Evolutionary conservation across 2,888 invertebrate genomes (phyloP).

Genomic region (Steinernema carpocapsae): DNA sequence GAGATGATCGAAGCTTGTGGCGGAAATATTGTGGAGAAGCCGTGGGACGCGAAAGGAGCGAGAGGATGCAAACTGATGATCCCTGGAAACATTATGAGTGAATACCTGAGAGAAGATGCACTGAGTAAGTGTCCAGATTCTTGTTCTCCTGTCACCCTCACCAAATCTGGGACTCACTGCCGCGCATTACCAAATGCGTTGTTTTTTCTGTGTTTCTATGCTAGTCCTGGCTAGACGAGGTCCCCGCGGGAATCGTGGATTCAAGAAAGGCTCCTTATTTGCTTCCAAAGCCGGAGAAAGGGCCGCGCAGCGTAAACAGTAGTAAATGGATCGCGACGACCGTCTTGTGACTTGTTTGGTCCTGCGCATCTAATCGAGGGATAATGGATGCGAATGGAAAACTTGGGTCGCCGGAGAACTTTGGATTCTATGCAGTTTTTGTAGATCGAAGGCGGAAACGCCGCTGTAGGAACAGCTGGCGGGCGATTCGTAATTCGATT

Average conservation of each 20-base stretch:
- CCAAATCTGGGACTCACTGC: no score
- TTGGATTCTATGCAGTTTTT: background rate
- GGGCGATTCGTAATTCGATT: background rate
- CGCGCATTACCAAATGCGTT: no score
- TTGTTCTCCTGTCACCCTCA: no score
- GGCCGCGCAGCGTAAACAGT: no score
- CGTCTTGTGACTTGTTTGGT: no score
- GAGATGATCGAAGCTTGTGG: constrained; percentile 7
- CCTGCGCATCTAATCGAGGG: no score
- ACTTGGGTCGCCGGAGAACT: no score
- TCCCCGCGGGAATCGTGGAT: background rate
- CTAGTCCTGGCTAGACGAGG: constrained; percentile 3
- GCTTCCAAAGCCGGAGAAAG: background rate
- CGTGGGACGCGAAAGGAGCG: background rate
- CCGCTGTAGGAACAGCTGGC: background rate
- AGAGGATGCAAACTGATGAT: background rate
- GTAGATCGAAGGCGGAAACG: background rate
- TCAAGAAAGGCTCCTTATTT: background rate
- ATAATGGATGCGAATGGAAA: no score
- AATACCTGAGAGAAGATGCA: background rate
- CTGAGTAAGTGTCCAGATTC: background rate
- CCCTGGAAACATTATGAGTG: background rate
- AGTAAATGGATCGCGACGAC: no score
- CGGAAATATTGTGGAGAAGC: background rate
- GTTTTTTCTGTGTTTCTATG: background rate